phyloP scores from a whole-genome alignment of 2,797 vertebrate species.

The Fringilla coelebs region DNA sequence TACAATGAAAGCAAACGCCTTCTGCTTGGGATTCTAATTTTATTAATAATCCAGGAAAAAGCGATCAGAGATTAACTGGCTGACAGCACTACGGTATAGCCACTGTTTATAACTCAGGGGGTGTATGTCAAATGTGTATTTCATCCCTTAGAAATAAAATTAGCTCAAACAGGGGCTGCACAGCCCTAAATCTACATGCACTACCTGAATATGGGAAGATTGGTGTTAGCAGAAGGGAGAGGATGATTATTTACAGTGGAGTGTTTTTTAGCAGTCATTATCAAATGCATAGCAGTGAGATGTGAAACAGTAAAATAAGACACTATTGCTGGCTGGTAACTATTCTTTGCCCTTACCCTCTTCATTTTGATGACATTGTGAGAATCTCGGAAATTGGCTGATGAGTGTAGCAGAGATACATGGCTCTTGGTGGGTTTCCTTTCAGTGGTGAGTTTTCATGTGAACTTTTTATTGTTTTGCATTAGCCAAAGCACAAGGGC shows the following conservation, averaged over 20 bases:
- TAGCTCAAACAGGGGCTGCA: neutral
- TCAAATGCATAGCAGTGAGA: constrained; percentile 14
- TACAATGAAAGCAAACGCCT: constrained; percentile 72
- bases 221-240: neutral
- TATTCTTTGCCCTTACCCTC: constrained; percentile 48
- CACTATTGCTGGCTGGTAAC: constrained; percentile 1
- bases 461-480: constrained; percentile 72
- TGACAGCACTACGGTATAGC: neutral
- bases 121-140: neutral
- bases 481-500: constrained; percentile 66
- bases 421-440: constrained; percentile 49
- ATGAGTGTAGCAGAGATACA: constrained; percentile 19
- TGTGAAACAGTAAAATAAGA: neutral
- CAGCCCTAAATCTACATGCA: neutral
- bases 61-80: constrained; percentile 14
- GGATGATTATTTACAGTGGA: neutral
- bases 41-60: constrained; percentile 63
- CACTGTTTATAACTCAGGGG: neutral
- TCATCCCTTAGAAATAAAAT: constrained; percentile 29
- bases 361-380: constrained; percentile 58
- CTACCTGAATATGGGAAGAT: neutral
- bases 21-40: constrained; percentile 60
- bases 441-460: constrained; percentile 73
- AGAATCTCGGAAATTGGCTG: constrained; percentile 55
- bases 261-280: constrained; percentile 12